A percentile compares a stretch with the other conserved stretches of the same genome.
phyloP scores from a whole-genome alignment of 2,797 vertebrate species.

The Octomys mimax region DNA sequence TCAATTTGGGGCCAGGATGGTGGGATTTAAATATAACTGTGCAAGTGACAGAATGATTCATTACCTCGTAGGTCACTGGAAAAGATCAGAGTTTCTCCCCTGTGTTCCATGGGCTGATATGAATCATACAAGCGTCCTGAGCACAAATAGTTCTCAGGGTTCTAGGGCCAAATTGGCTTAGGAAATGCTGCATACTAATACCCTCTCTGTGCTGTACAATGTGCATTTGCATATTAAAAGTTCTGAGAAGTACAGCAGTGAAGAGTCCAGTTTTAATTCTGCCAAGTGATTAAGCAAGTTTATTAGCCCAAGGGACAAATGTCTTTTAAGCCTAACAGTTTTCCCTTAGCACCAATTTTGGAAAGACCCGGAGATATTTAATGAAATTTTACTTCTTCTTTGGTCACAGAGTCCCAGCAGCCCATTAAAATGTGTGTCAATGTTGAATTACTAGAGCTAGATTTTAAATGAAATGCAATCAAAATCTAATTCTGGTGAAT shows the following conservation, averaged over 20 bases:
- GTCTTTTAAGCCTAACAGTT: slow-evolving; percentile 49
- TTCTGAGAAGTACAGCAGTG: slow-evolving; percentile 56
- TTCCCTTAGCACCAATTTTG: slow-evolving; percentile 47
- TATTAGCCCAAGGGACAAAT: slow-evolving; percentile 24
- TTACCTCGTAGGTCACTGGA: slow-evolving; percentile 67
- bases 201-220: slow-evolving; percentile 52
- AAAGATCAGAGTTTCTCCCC: slow-evolving; percentile 55
- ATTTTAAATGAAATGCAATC: slow-evolving; percentile 49
- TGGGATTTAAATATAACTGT: slow-evolving; percentile 57
- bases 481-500: slow-evolving; percentile 40
- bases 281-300: slow-evolving; percentile 53
- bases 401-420: background rate
- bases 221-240: slow-evolving; percentile 82
- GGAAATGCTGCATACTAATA: slow-evolving; percentile 57
- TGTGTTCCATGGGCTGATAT: slow-evolving; percentile 51
- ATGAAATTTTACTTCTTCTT: slow-evolving; percentile 55
- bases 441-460: background rate
- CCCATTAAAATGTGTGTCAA: background rate
- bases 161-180: slow-evolving; percentile 76
- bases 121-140: slow-evolving; percentile 70
- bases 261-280: slow-evolving; percentile 66
- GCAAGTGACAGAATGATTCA: slow-evolving; percentile 77
- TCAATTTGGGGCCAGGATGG: slow-evolving; percentile 45
- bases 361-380: slow-evolving; percentile 20
- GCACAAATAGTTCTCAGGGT: slow-evolving; percentile 75